These are phyloP conservation scores for Tarsius wallacei DNA, from an alignment of 2,797 vertebrate genomes.

Conservation along the genomic window DNA sequence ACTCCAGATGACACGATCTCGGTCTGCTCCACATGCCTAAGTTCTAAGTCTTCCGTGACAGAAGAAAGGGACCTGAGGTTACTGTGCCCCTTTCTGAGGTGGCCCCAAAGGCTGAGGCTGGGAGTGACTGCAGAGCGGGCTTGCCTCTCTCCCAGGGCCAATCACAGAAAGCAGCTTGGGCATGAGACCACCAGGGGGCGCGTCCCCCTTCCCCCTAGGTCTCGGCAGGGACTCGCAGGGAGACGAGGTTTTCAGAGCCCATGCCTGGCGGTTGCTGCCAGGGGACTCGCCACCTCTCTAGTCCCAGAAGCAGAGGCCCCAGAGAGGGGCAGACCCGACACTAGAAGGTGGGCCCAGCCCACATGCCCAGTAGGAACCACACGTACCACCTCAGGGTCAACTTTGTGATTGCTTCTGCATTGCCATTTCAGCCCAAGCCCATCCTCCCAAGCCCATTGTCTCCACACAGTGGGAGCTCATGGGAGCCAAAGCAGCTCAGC, in stretches of 20 bases:
- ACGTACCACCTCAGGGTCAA: accelerated
- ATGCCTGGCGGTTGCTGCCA: too few relatives aligned
- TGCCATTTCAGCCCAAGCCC: background rate
- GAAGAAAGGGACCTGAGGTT: background rate
- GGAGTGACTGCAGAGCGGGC: too few relatives aligned
- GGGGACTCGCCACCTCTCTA: background rate
- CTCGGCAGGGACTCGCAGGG: accelerated
- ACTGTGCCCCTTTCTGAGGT: background rate
- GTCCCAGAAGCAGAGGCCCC: background rate
- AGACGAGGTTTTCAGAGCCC: background rate
- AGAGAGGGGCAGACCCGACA: background rate
- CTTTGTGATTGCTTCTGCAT: background rate
- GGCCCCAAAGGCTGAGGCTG: background rate
- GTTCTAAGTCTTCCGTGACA: background rate
- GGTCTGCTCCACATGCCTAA: background rate
- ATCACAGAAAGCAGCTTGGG: background rate
- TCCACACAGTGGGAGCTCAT: accelerated
- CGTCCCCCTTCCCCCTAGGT: background rate
- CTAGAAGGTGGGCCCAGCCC: background rate
- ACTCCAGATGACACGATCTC: background rate
- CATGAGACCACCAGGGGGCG: background rate
- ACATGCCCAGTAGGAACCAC: accelerated
- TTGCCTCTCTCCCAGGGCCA: background rate
- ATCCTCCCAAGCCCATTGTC: too few relatives aligned
- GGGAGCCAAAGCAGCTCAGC: background rate